phyloP scores from a whole-genome alignment of 92 coral and sea anemone species.

The Hydrozoanthus gracilis region DNA sequence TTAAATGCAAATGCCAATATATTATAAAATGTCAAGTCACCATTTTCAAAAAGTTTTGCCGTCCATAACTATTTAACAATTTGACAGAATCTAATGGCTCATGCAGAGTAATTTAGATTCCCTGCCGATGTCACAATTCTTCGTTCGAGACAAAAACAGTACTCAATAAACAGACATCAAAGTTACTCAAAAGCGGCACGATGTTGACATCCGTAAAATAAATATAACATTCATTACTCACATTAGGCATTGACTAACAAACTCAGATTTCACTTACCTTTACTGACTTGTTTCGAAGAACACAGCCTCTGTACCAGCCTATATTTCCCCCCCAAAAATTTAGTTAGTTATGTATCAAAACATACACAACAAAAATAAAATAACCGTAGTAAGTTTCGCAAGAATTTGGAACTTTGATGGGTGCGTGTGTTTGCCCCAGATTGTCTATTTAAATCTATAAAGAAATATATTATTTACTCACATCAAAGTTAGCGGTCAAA shows the following conservation, averaged over 20 bases:
- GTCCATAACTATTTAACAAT: no score
- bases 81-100: no score
- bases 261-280: conserved; percentile 65
- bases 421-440: background rate
- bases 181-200: background rate
- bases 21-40: no score
- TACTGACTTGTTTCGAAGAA: conserved; percentile 77
- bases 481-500: background rate
- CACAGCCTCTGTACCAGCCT: conserved; percentile 98
- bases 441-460: background rate
- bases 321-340: conserved; percentile 23
- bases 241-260: background rate
- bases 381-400: background rate
- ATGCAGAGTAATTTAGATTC: background rate
- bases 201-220: background rate
- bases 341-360: background rate
- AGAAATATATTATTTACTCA: background rate
- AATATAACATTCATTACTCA: conserved; percentile 7
- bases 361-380: background rate
- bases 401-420: background rate
- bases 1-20: no score
- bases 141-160: background rate
- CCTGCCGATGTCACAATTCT: background rate
- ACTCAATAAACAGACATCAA: background rate
- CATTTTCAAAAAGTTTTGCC: no score